phyloP scores from a whole-genome alignment of 2,113 vertebrate genomes.

The Benitochromis conjunctus region DNA sequence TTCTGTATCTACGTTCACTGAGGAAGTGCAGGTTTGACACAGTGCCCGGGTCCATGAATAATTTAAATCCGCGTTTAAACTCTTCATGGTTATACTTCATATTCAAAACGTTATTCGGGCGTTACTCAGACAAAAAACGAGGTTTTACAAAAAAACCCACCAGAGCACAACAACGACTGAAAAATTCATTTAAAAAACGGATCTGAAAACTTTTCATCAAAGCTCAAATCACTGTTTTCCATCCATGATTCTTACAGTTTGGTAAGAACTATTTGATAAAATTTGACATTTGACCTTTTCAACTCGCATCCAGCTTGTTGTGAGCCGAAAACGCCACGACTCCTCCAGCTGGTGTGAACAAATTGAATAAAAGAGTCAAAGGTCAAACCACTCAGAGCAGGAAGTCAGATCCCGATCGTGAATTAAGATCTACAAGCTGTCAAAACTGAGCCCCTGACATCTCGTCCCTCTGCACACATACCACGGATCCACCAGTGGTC shows the following conservation, averaged over 20 bases:
- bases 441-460: not conserved
- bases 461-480: not conserved
- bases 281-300: not conserved
- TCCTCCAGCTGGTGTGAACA: not conserved
- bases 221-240: not conserved
- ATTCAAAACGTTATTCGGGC: not conserved
- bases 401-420: not conserved
- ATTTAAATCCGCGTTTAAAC: not conserved
- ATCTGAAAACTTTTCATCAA: not conserved
- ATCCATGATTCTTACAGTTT: not conserved
- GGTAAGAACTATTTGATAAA: not conserved
- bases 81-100: not conserved
- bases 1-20: not conserved
- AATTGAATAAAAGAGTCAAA: not conserved
- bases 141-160: not conserved
- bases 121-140: not conserved
- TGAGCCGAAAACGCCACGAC: not conserved
- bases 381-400: not conserved
- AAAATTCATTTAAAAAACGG: not conserved
- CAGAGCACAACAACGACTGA: not conserved
- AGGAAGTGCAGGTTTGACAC: not conserved
- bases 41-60: not conserved
- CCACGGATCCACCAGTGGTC: not conserved
- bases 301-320: not conserved
- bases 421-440: not conserved